Percentiles rank a stretch among this genome's conserved stretches.
These are phyloP conservation scores for Cryptophagus acutangulus DNA, from an alignment of 2,888 invertebrate genomes.

Conservation along the genomic window DNA sequence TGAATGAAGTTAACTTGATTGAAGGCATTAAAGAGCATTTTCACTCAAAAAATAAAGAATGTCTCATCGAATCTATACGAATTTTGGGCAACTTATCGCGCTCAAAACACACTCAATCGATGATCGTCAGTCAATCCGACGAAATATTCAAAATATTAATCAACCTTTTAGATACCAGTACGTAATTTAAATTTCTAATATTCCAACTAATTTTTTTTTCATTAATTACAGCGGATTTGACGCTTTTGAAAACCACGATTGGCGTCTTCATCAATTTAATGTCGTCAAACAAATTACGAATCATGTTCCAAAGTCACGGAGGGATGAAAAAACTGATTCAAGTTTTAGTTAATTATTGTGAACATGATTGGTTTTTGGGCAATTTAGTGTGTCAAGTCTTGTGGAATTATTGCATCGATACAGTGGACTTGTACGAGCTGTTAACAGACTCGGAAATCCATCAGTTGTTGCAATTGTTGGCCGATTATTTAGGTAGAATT, in stretches of 20 bases:
- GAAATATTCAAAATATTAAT: slow-evolving; percentile 60
- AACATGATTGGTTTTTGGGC: slow-evolving; percentile 65
- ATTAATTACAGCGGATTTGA: slow-evolving; percentile 52
- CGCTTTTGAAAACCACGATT: slow-evolving; percentile 70
- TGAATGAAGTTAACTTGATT: slow-evolving; percentile 50
- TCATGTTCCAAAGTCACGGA: slow-evolving; percentile 51
- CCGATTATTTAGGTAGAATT: slow-evolving; percentile 52
- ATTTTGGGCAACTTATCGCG: slow-evolving; percentile 81
- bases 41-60: slow-evolving; percentile 50
- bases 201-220: not conserved
- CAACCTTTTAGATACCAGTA: slow-evolving; percentile 56
- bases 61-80: slow-evolving; percentile 66
- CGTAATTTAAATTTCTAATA: no score
- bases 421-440: slow-evolving; percentile 48
- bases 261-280: slow-evolving; percentile 80
- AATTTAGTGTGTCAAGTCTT: slow-evolving; percentile 69
- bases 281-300: slow-evolving; percentile 54
- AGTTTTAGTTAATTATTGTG: slow-evolving; percentile 55
- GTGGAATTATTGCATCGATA: slow-evolving; percentile 65
- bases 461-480: slow-evolving; percentile 51
- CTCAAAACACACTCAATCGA: slow-evolving; percentile 59
- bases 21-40: slow-evolving; percentile 50
- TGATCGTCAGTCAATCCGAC: slow-evolving; percentile 61
- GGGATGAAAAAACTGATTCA: slow-evolving; percentile 53
- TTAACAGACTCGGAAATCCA: slow-evolving; percentile 52